These are phyloP conservation scores for Teinopalpus imperialis DNA, from an alignment of 2,888 invertebrate genomes.

Conservation along the genomic window DNA sequence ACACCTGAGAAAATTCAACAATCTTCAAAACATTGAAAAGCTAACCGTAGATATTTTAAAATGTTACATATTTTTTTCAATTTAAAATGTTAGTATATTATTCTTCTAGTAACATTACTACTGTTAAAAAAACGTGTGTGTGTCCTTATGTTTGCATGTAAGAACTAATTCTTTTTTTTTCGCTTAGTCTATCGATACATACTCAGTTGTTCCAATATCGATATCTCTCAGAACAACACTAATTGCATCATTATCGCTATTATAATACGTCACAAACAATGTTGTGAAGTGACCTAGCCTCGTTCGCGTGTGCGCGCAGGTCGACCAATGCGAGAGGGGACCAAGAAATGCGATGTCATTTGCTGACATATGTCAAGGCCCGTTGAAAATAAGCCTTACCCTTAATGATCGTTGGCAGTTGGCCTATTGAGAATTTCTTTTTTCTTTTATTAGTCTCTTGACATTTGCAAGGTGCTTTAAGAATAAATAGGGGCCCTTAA, in stretches of 20 bases:
- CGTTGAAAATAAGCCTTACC: neutral
- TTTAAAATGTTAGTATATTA: no score
- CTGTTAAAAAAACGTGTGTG: no score
- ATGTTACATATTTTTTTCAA: no score
- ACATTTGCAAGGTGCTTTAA: no score
- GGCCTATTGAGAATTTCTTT: neutral
- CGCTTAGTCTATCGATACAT: no score
- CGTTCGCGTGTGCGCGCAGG: constrained; percentile 38
- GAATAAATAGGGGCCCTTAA: no score
- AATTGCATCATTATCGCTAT: constrained; percentile 46
- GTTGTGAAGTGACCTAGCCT: constrained; percentile 63
- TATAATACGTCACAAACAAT: constrained; percentile 45
- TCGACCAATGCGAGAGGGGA: constrained; percentile 34
- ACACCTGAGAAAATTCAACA: no score
- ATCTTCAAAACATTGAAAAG: no score
- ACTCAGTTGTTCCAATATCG: constrained; percentile 23
- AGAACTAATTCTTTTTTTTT: no score
- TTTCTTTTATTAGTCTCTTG: constrained; percentile 8
- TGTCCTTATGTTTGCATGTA: no score
- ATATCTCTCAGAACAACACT: constrained; percentile 39
- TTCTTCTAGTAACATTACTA: no score
- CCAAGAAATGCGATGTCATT: constrained; percentile 18
- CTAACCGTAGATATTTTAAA: no score
- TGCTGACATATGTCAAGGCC: constrained; percentile 10
- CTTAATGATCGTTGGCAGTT: constrained; percentile 4